phyloP scores from a whole-genome alignment of 1,140 invertebrate genomes.

The Sipha flava region DNA sequence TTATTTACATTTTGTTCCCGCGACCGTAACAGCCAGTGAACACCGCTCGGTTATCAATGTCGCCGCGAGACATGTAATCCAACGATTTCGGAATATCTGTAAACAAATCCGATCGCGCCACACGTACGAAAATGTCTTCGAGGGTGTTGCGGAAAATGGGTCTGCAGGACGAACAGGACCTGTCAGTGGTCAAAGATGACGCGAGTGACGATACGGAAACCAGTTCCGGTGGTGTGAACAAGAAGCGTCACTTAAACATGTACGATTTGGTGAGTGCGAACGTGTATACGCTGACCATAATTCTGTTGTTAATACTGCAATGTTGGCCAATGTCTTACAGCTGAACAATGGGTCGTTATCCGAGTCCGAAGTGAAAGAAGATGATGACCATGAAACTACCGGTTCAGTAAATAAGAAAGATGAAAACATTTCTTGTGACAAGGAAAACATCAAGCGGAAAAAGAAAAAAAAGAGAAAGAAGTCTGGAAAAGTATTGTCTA shows the following conservation, averaged over 20 bases:
- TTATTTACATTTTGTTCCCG: too few species aligned
- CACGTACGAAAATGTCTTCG: slow-evolving; percentile 38
- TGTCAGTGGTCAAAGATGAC: slow-evolving; percentile 41
- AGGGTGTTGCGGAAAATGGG: slow-evolving; percentile 40
- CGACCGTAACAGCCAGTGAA: too few species aligned
- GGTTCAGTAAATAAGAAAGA: slow-evolving; percentile 46
- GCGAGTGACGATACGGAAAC: slow-evolving; percentile 48
- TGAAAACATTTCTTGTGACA: slow-evolving; percentile 39
- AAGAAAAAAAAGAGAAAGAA: slow-evolving; percentile 60
- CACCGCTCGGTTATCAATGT: too few species aligned
- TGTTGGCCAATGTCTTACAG: slow-evolving; percentile 40
- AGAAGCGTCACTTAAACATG: slow-evolving; percentile 52
- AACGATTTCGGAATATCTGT: not conserved
- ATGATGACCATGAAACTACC: slow-evolving; percentile 56
- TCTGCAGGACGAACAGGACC: slow-evolving; percentile 39
- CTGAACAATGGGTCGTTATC: slow-evolving; percentile 54
- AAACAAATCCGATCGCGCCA: not conserved
- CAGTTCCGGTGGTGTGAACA: slow-evolving; percentile 44
- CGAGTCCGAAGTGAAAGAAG: slow-evolving; percentile 60
- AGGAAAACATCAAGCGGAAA: slow-evolving; percentile 46
- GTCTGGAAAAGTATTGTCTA: slow-evolving; percentile 45
- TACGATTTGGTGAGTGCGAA: slow-evolving; percentile 53
- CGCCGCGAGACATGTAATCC: not conserved
- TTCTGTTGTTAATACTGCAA: not conserved
- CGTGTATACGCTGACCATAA: too few species aligned